These are phyloP conservation scores for Rugalucina vietnamica DNA, from an alignment of 2,888 invertebrate genomes.

Conservation along the genomic window DNA sequence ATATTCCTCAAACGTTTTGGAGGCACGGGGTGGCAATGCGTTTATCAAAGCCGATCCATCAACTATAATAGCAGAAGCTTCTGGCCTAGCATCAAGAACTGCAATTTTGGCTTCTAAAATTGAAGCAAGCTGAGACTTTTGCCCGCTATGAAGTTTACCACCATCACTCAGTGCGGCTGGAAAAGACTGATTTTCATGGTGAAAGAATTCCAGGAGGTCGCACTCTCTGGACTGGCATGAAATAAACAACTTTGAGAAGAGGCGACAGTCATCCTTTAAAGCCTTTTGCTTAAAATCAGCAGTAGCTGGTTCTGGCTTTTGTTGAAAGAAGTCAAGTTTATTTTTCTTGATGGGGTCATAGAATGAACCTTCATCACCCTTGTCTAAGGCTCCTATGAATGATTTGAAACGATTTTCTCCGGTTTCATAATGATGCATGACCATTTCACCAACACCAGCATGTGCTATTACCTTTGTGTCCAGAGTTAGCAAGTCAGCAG, in stretches of 20 bases:
- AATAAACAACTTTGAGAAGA: background rate
- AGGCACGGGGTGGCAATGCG: conserved; percentile 22
- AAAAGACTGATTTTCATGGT: background rate
- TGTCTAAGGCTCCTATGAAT: conserved; percentile 32
- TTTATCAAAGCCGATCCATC: conserved; percentile 60
- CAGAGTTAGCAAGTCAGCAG: conserved; percentile 35
- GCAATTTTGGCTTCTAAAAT: background rate
- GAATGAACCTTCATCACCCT: conserved; percentile 34
- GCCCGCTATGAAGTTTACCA: too few species aligned
- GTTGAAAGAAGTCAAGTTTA: conserved; percentile 34
- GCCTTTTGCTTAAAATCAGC: background rate
- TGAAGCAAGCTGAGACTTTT: too few species aligned
- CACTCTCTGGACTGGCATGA: too few species aligned
- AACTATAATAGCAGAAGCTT: conserved; percentile 17
- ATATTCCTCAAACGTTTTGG: conserved; percentile 59
- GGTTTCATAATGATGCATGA: conserved; percentile 39
- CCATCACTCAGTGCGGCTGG: background rate
- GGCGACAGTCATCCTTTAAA: background rate
- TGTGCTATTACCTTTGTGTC: conserved; percentile 52
- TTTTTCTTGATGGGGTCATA: conserved; percentile 53
- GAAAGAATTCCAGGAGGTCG: conserved; percentile 29
- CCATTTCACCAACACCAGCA: conserved; percentile 34
- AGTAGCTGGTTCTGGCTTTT: conserved; percentile 14
- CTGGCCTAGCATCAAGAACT: background rate
- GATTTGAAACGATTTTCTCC: background rate